These are phyloP conservation scores for Hepsetus odoe DNA, from an alignment of 2,113 vertebrate genomes.

Conservation along the genomic window DNA sequence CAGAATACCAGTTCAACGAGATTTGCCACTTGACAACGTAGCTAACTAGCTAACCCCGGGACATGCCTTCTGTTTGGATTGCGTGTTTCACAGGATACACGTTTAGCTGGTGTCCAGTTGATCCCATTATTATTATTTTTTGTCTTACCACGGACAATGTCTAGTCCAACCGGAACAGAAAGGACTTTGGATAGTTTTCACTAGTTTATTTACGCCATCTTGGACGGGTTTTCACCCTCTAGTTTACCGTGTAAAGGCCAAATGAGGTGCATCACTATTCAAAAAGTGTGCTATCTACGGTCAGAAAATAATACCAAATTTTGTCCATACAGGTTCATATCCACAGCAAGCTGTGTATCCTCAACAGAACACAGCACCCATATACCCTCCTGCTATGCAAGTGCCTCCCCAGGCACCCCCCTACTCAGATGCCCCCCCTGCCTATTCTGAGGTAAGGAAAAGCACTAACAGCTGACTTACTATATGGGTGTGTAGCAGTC, in stretches of 20 bases:
- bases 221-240: neutral
- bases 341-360: constrained; percentile 87
- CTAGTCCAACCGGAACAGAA: too few species aligned
- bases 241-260: neutral
- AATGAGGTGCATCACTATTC: neutral
- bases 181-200: neutral
- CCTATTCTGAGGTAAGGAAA: constrained; percentile 88
- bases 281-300: neutral
- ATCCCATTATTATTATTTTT: neutral
- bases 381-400: constrained; percentile 87
- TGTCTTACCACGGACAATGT: too few species aligned
- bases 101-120: neutral
- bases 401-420: constrained; percentile 88
- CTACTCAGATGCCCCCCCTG: constrained; percentile 89
- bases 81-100: neutral
- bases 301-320: neutral
- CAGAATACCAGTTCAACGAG: neutral
- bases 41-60: neutral
- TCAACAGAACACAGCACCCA: constrained; percentile 82
- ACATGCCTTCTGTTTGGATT: neutral
- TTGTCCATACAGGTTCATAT: constrained; percentile 79
- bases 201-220: neutral
- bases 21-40: neutral
- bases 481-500: neutral
- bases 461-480: neutral